Base-by-base conservation (phyloP, 2,113 vertebrate genomes). In the Riparia riparia region DNA sequence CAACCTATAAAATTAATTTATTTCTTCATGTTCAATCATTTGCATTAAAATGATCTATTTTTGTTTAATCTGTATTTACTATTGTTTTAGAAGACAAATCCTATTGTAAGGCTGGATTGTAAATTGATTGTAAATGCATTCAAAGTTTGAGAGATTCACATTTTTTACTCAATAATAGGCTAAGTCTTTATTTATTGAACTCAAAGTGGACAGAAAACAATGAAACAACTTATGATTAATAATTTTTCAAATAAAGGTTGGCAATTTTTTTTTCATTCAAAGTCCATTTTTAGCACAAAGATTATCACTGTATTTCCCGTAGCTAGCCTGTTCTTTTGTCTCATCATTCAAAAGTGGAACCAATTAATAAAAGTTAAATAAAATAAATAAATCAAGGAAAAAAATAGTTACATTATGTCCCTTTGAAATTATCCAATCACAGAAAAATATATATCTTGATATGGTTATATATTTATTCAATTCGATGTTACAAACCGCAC, bases 321-420 rank as follows among this genome's bases (percentile, higher is more conserved):
- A 50, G 2, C 3, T 72, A 32, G 3, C 13, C 24, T 41, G 11
- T 61, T 61, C 10, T 66, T 90, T 78, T 61, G 13, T 74, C 31
- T 58, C 6, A 42, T 5, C 9, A 17, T 51, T 51, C 9, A 70
- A 50, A 66, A 29, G 11, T 31, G 4, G 71, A 77, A 49, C 1
- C 3, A 72, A 14, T 15, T 22, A 70, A 53, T 20, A n/a, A 37
- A 25, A 78, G 3, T n/a, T 16, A 42, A 63, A 42, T 29, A 24
- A 68, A 41, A 42, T 7, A 39, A 77, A 41, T 29, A 50, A 31
- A 72, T 10, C 3, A 54, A 44, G 7, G 8, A 4, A 50, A 58
- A 51, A 45, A 16, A 6, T 1, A 21, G 6, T 29, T 56, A 20
- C 0, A 2, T 64, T 44, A 8, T 17, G 1, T 66, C 9, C 6